Conservation (phyloP, 1,140 invertebrate species). For the Drosophila ananassae region DNA sequence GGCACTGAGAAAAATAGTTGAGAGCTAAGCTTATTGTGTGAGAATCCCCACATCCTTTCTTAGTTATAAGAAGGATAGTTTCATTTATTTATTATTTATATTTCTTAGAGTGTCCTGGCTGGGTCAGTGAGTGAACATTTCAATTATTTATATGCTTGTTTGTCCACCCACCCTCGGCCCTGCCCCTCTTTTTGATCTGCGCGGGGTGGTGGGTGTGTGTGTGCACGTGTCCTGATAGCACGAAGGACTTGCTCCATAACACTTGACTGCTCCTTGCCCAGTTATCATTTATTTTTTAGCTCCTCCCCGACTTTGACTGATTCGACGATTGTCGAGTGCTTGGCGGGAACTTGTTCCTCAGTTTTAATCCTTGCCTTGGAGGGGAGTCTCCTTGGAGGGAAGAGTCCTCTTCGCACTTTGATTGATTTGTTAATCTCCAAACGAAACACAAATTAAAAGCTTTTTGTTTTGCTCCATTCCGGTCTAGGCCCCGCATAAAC, state of each 20-base stretch:
- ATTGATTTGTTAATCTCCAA: slow-evolving; percentile 70
- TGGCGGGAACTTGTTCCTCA: slow-evolving; percentile 40
- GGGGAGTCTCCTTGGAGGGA: not conserved
- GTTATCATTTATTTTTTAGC: slow-evolving; percentile 67
- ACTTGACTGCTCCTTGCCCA: slow-evolving; percentile 63
- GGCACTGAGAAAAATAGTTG: slow-evolving; percentile 1
- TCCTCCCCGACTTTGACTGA: slow-evolving; percentile 64
- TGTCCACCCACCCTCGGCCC: slow-evolving; percentile 33
- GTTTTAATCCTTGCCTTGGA: slow-evolving; percentile 6
- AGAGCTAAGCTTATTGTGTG: too few relatives aligned
- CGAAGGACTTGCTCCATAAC: slow-evolving; percentile 38
- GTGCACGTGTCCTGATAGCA: slow-evolving; percentile 69
- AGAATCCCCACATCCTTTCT: not conserved
- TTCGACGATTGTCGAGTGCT: slow-evolving; percentile 69
- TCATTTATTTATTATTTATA: not conserved
- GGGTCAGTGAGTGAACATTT: slow-evolving; percentile 64
- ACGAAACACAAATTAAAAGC: slow-evolving; percentile 60
- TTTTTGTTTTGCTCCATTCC: slow-evolving; percentile 26
- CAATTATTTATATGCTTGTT: slow-evolving; percentile 82
- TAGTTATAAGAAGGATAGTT: not conserved
- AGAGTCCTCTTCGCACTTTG: slow-evolving; percentile 20
- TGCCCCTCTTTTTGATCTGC: slow-evolving; percentile 7
- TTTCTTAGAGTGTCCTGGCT: slow-evolving; percentile 7
- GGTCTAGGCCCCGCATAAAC: slow-evolving; percentile 39
- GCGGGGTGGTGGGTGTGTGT: slow-evolving; percentile 20